Base-by-base conservation (phyloP, 2,888 invertebrate species). In the Ochropleura leucogaster region DNA sequence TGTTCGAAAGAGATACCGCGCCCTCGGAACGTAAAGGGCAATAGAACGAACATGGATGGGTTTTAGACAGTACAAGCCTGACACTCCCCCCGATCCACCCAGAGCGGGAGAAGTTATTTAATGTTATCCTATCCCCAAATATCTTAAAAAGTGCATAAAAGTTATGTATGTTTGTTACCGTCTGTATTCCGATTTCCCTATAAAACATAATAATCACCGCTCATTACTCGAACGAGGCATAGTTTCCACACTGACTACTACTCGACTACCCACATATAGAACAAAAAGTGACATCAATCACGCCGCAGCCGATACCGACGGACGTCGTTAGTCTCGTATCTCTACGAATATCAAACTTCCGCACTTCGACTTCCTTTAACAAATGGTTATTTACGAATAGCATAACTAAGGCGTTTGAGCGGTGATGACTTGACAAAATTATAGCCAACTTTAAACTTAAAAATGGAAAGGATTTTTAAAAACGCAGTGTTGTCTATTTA, bases 321-420 rank as follows among this genome's bases (percentile, higher is more conserved):
- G 90, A 90, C 80, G 90, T 90, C 85, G 87, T 88, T 89, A 89
- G 77, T 74, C 66, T 73, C 65, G 74, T 78, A 79, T 85, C 85
- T 83, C 73, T 71, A 70, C 68, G 76, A 78, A 72, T 80, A 79
- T 70, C 79, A 80, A 81, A 86, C 86, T 86, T 85, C 87, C 86
- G 74, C 74, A 72, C 74, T 55, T n/a, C 57, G 62, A 81, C 83
- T 84, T 85, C 88, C 83, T 86, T 77, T 59, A 74, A 77, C 74
- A 68, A 71, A 76, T 76, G 66, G 60, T 68, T 85, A 85, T 85
- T 83, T 83, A 85, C 80, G 68, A 77, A 74, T 66, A 59, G 68
- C 30, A 44, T 44, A 44, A n/a, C 72, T 71, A 71, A 65, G 55
- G 57, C 20, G 59, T 71, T 80, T n/a, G 60, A 82, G 47, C 49